These are phyloP conservation scores for Dioctria linearis DNA, from an alignment of 2,888 invertebrate genomes.

Conservation along the genomic window DNA sequence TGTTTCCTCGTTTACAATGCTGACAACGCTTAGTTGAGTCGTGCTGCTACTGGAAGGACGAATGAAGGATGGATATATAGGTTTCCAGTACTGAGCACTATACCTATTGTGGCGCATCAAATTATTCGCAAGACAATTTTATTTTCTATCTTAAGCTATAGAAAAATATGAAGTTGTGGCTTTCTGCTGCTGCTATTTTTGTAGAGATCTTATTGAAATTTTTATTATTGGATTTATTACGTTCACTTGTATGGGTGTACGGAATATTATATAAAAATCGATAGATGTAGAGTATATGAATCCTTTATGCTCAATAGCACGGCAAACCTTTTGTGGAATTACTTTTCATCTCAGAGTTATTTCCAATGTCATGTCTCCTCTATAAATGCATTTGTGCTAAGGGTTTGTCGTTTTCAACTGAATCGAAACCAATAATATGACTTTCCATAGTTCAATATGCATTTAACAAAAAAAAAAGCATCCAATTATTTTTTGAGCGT, in stretches of 20 bases:
- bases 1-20: too few species aligned
- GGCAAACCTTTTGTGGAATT: conserved; percentile 6
- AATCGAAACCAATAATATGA: too few species aligned
- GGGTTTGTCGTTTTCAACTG: too few species aligned
- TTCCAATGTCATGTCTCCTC: too few species aligned
- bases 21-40: background rate
- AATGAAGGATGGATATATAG: background rate
- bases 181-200: conserved; percentile 5
- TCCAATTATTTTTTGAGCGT: too few species aligned
- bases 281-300: background rate
- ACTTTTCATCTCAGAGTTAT: too few species aligned
- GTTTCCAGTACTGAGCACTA: background rate
- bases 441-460: too few species aligned
- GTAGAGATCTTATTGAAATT: conserved; percentile 21
- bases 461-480: too few species aligned
- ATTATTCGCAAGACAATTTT: background rate
- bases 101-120: background rate
- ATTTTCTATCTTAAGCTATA: background rate
- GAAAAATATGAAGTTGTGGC: background rate
- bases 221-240: conserved; percentile 29
- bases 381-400: too few species aligned
- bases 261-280: background rate
- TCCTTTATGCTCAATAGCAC: conserved; percentile 24
- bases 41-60: background rate
- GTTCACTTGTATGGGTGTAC: background rate